Conservation (phyloP, 2,113 vertebrate species). For the Serilophus lunatus region DNA sequence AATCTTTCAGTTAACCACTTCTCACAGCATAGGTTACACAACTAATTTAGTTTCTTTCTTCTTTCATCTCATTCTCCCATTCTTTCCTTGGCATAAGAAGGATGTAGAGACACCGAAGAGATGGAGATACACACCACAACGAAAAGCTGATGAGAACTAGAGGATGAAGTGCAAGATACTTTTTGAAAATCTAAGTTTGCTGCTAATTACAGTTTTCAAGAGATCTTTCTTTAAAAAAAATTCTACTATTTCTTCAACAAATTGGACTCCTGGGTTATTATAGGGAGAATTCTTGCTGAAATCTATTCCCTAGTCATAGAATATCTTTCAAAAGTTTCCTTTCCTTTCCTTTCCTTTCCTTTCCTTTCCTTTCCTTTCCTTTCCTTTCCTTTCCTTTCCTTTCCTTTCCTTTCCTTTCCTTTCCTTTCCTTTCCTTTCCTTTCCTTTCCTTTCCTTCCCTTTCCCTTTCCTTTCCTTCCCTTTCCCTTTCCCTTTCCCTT, state of each 20-base stretch:
- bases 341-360: background rate
- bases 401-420: background rate
- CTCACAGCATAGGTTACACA: background rate
- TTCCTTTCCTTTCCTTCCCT: background rate
- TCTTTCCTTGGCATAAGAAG: background rate
- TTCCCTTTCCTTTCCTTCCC: background rate
- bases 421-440: background rate
- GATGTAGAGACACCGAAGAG: background rate
- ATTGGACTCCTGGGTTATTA: background rate
- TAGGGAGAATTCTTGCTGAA: background rate
- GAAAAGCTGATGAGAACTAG: background rate
- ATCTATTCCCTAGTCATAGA: background rate
- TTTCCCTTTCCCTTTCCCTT: too few relatives aligned
- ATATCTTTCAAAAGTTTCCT: background rate
- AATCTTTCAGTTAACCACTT: background rate
- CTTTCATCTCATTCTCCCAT: background rate
- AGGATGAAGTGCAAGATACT: background rate
- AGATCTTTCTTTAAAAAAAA: background rate
- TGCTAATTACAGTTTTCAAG: background rate
- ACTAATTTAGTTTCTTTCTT: background rate
- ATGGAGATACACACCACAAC: background rate
- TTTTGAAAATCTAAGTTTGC: background rate
- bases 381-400: background rate
- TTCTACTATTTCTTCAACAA: background rate
- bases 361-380: background rate